phyloP scores from a whole-genome alignment of 2,113 vertebrate genomes.

The Colistium nudipinnis region DNA sequence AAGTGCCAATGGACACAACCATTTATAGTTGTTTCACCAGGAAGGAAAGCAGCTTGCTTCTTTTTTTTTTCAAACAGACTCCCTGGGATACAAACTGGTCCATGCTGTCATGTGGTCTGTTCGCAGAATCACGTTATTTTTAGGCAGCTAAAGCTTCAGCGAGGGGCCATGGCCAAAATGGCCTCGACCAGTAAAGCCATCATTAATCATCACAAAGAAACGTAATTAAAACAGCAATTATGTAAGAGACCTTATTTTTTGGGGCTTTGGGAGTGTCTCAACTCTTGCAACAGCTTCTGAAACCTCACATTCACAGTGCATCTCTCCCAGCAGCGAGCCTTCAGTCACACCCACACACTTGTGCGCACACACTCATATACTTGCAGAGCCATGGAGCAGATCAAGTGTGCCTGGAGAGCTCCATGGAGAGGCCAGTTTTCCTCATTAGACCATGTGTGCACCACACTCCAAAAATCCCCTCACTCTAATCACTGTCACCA shows the following conservation, averaged over 20 bases:
- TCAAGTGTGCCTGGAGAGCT: constrained; percentile 76
- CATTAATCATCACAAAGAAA: constrained; percentile 57
- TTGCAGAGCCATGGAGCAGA: constrained; percentile 62
- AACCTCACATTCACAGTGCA: constrained; percentile 48
- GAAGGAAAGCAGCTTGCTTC: constrained; percentile 52
- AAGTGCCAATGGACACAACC: constrained; percentile 68
- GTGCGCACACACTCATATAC: constrained; percentile 28
- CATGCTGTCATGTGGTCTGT: constrained; percentile 35
- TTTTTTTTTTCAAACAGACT: constrained; percentile 51
- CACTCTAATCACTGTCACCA: constrained; percentile 65
- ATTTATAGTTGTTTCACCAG: constrained; percentile 61
- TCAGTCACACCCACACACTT: constrained; percentile 58
- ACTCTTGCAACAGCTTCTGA: constrained; percentile 59
- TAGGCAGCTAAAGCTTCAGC: constrained; percentile 23
- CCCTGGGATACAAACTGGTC: constrained; percentile 39
- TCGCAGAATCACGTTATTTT: constrained; percentile 30
- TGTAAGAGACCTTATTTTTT: constrained; percentile 43
- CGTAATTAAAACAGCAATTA: constrained; percentile 63
- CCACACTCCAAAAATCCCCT: constrained; percentile 53
- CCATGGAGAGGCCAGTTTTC: constrained; percentile 72
- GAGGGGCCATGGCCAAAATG: constrained; percentile 9
- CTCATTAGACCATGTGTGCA: constrained; percentile 59
- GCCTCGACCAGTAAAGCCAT: constrained; percentile 27
- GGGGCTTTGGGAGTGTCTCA: constrained; percentile 49
- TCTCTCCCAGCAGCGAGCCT: constrained; percentile 65